Conservation (phyloP, 2,797 vertebrate genomes). For the Cuniculus paca region DNA sequence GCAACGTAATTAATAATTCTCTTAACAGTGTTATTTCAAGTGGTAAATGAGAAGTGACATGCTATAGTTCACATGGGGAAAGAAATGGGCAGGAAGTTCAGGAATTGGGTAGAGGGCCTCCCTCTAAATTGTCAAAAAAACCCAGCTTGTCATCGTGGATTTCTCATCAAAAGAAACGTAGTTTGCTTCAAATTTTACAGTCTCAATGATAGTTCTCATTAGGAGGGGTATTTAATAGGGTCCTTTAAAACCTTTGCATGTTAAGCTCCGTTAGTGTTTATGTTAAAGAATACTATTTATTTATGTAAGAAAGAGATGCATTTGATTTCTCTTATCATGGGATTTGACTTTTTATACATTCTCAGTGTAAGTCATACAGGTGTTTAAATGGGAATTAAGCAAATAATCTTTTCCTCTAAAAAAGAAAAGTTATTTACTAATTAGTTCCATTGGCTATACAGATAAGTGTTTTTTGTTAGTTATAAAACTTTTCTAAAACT, state of each 20-base stretch:
- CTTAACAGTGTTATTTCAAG: slow-evolving; percentile 57
- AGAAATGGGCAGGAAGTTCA: slow-evolving; percentile 63
- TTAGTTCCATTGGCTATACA: not conserved
- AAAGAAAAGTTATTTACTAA: not conserved
- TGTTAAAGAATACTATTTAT: slow-evolving; percentile 52
- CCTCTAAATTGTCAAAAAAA: not conserved
- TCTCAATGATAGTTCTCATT: slow-evolving; percentile 47
- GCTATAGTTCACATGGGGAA: slow-evolving; percentile 49
- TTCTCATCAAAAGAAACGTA: not conserved
- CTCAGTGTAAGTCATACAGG: slow-evolving; percentile 14
- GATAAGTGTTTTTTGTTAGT: slow-evolving; percentile 21
- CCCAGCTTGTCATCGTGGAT: not conserved
- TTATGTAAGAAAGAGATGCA: not conserved
- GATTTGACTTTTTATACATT: slow-evolving; percentile 14
- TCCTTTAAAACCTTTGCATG: slow-evolving; percentile 32
- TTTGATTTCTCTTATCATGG: slow-evolving; percentile 34
- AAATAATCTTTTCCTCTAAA: slow-evolving; percentile 57
- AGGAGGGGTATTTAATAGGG: not conserved
- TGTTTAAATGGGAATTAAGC: slow-evolving; percentile 64
- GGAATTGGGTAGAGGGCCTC: slow-evolving; percentile 30
- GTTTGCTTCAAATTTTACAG: not conserved
- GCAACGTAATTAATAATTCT: slow-evolving; percentile 75
- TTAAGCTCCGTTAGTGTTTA: not conserved
- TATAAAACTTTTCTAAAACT: slow-evolving; percentile 60
- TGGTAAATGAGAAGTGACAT: slow-evolving; percentile 77